phyloP scores from a whole-genome alignment of 2,113 vertebrate species.

The Tenebrosternarchus preto region DNA sequence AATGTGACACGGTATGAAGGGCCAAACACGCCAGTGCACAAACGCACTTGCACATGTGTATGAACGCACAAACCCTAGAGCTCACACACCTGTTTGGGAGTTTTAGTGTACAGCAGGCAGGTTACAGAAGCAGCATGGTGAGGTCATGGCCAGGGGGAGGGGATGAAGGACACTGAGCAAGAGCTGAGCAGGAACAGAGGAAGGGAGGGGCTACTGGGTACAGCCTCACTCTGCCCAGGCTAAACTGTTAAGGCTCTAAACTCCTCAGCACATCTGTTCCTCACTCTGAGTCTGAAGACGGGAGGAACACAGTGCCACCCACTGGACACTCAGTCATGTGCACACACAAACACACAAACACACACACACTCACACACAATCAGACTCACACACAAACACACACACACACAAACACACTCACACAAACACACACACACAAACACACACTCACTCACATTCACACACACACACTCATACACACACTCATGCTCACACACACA shows the following conservation, averaged over 20 bases:
- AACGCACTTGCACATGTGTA: not conserved
- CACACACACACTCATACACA: not conserved
- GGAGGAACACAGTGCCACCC: constrained; percentile 47
- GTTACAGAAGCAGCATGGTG: constrained; percentile 31
- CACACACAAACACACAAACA: not conserved
- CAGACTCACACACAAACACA: not conserved
- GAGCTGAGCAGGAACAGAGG: constrained; percentile 23
- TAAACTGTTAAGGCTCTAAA: constrained; percentile 33
- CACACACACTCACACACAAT: too few relatives aligned
- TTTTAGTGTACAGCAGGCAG: constrained; percentile 36
- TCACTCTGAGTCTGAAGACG: not conserved
- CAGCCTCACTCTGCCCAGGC: constrained; percentile 15
- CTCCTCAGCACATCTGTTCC: constrained; percentile 26
- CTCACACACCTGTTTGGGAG: constrained; percentile 30
- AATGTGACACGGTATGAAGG: not conserved
- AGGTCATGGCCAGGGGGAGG: constrained; percentile 32
- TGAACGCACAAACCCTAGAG: not conserved
- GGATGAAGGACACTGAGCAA: constrained; percentile 4
- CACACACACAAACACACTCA: constrained; percentile 17
- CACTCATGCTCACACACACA: not conserved
- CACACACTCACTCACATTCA: constrained; percentile 14
- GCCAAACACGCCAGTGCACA: not conserved
- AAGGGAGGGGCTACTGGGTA: not conserved
- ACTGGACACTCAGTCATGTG: constrained; percentile 38
- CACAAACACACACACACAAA: not conserved